Conservation (phyloP, 2,888 invertebrate genomes). For the Campoplex capitator region DNA sequence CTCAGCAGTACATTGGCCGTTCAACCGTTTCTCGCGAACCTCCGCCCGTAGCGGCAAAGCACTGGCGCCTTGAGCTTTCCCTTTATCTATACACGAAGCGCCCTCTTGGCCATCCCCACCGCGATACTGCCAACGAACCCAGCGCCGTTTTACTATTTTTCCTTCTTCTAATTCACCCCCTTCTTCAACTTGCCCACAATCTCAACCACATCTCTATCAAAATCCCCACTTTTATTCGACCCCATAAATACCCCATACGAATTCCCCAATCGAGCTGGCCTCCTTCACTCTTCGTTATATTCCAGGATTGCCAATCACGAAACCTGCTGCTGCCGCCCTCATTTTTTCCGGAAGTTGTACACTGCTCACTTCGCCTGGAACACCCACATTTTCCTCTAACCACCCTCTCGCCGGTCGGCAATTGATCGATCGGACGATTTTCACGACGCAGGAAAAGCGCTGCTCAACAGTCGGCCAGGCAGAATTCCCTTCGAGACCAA, state of each 20-base stretch:
- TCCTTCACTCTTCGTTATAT: background rate
- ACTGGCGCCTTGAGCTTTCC: slow-evolving; percentile 44
- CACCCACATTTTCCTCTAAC: background rate
- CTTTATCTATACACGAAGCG: slow-evolving; percentile 40
- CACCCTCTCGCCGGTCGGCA: background rate
- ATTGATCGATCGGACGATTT: background rate
- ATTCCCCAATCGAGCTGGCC: slow-evolving; percentile 1
- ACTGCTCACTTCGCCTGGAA: background rate
- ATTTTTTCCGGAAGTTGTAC: too few relatives aligned
- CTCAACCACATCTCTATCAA: slow-evolving; percentile 6
- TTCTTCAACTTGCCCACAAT: background rate
- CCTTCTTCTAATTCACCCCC: background rate
- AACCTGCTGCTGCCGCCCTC: too few relatives aligned
- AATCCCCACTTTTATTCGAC: background rate
- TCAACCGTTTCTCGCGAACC: slow-evolving; percentile 50
- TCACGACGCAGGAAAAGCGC: background rate
- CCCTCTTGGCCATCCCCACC: slow-evolving; percentile 34
- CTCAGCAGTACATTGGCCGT: slow-evolving; percentile 26
- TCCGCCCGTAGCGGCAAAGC: slow-evolving; percentile 56
- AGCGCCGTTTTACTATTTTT: background rate
- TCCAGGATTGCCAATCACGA: background rate
- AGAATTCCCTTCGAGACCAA: background rate
- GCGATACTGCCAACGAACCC: slow-evolving; percentile 40
- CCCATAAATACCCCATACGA: slow-evolving; percentile 17
- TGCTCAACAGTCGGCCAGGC: background rate